Conservation (phyloP, 2,888 invertebrate genomes). For the Dolomedes plantarius region DNA sequence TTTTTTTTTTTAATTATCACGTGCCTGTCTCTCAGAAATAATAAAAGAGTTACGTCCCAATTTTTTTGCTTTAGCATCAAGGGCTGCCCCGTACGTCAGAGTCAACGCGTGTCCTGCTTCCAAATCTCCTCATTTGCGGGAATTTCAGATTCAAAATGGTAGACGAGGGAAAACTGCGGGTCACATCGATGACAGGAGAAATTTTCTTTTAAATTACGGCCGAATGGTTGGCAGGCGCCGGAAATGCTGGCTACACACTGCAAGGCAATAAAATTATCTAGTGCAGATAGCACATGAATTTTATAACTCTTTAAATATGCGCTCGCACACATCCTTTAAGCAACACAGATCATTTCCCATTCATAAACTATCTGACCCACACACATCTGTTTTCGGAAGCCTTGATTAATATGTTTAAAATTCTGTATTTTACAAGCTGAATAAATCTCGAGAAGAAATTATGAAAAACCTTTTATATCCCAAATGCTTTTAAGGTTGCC, state of each 20-base stretch:
- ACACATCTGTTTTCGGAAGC: too few relatives aligned
- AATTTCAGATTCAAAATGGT: not conserved
- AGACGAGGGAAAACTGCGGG: not conserved
- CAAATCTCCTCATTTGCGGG: not conserved
- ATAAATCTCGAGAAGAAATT: too few relatives aligned
- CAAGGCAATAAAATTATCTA: conserved; percentile 3
- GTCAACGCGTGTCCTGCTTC: not conserved
- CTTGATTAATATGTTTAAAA: too few relatives aligned
- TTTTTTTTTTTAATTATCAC: not conserved
- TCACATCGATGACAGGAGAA: not conserved
- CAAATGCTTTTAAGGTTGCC: too few relatives aligned
- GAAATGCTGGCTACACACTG: not conserved
- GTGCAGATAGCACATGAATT: not conserved
- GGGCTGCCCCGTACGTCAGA: not conserved
- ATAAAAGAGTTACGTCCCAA: not conserved
- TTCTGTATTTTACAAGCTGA: too few relatives aligned
- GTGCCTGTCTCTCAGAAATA: not conserved
- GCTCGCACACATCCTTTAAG: too few relatives aligned
- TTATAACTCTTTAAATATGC: not conserved
- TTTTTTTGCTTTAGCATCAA: not conserved
- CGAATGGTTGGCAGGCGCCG: not conserved
- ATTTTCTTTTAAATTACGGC: not conserved
- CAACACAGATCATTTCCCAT: too few relatives aligned
- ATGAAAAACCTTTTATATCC: too few relatives aligned
- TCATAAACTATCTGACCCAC: too few relatives aligned